Evolutionary conservation across 2,797 vertebrate genomes (phyloP), one percentile per base, ranked within the genome.

Genomic region (Urocyon cinereoargenteus): DNA sequence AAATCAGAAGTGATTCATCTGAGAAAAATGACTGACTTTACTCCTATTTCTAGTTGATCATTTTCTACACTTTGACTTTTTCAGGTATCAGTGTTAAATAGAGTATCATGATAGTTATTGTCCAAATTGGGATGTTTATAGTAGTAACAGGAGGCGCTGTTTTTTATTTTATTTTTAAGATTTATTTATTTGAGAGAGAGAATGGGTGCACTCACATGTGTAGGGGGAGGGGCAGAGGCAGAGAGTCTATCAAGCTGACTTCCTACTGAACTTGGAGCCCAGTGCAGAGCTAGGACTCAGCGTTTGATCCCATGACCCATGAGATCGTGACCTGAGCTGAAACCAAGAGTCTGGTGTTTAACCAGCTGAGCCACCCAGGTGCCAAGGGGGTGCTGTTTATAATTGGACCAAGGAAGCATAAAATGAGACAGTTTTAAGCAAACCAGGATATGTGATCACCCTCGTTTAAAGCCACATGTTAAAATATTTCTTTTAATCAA

Each of bases 11-110:
- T 62, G n/a, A 79, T 22, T 75, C 49, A 36, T 53, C 66, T 64
- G 78, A 94, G 57, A 86, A 86, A 86, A 88, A 53, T 66, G 72
- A 90, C 77, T 73, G 62, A 57, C 36, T 91, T 82, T 70, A 59
- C 18, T 87, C 22, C 28, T 88, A 2, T 62, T 93, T 92, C 59
- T 68, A 90, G 34, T n/a, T 81, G 40, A 79, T 85, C 49, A 31
- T 85, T 70, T 82, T 86, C 62, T 91, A 36, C 57, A 19, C 26
- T 62, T 92, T 49, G 26, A 61, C 31, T 57, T 89, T 61, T 86
- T 81, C 5, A 36, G 28, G 2, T 51, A 34, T 62, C 21, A 95
- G 45, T 57, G 70, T 90, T 86, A 87, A 62, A 64, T 45, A 49
- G 34, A 36, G 26, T 24, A 18, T 86, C 11, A 26, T 62, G 84